phyloP scores from a whole-genome alignment of 2,797 vertebrate genomes.

The Channa striata region DNA sequence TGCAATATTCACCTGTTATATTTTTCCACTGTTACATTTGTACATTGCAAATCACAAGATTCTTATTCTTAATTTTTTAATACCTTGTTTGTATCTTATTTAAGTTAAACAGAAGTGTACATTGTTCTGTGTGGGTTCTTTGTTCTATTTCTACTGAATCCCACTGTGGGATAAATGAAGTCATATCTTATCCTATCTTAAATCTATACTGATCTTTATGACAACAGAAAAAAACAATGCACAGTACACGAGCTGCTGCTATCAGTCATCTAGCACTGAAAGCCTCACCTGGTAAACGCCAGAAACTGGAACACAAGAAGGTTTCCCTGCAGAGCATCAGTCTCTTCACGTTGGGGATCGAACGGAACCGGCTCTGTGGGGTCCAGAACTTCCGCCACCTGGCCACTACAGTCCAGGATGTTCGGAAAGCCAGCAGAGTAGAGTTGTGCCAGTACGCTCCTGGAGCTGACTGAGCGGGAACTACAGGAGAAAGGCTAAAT shows the following conservation, averaged over 20 bases:
- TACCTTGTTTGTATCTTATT: no score
- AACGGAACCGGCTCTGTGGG: conserved; percentile 80
- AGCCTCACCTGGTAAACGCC: conserved; percentile 90
- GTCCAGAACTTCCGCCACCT: conserved; percentile 86
- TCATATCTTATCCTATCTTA: neutral
- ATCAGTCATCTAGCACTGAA: neutral
- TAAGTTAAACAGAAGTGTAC: no score
- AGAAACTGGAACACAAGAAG: conserved; percentile 94
- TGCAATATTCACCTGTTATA: no score
- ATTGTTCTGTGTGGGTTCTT: no score
- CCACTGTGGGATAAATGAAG: no score
- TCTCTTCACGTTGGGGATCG: conserved; percentile 87
- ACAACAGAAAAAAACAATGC: neutral
- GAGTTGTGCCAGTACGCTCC: conserved; percentile 86
- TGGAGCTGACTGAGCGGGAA: conserved; percentile 82
- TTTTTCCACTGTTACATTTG: no score
- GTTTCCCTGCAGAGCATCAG: conserved; percentile 88
- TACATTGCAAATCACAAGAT: no score
- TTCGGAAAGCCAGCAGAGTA: conserved; percentile 87
- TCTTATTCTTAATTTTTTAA: no score
- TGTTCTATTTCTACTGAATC: no score
- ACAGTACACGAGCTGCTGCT: conserved; percentile 5
- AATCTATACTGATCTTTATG: conserved; percentile 3
- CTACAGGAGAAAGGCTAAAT: conserved; percentile 66
- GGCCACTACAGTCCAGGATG: conserved; percentile 84